These are phyloP conservation scores for Hyles lineata DNA, from an alignment of 2,888 invertebrate genomes.

Conservation along the genomic window DNA sequence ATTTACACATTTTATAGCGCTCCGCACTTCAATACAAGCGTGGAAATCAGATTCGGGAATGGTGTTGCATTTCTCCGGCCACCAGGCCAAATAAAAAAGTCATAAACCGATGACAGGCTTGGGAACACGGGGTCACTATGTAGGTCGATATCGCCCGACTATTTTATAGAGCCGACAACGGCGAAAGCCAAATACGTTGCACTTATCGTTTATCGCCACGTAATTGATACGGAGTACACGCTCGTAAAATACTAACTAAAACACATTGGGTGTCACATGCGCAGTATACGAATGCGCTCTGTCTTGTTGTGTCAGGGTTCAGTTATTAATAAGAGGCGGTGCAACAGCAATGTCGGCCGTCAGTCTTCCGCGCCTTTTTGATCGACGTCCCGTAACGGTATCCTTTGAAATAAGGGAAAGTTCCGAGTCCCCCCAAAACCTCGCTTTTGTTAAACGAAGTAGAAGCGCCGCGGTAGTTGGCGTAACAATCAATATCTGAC, in stretches of 20 bases:
- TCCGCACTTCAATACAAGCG: constrained; percentile 63
- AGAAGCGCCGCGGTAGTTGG: constrained; percentile 51
- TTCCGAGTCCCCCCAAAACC: constrained; percentile 48
- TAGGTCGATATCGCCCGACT: constrained; percentile 69
- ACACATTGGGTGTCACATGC: constrained; percentile 54
- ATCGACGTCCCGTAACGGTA: constrained; percentile 55
- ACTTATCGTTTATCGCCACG: constrained; percentile 78
- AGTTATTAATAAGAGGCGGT: constrained; percentile 67
- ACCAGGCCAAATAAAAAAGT: constrained; percentile 81
- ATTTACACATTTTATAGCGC: constrained; percentile 65
- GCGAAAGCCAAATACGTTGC: constrained; percentile 71
- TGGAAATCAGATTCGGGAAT: constrained; percentile 74
- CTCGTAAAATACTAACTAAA: constrained; percentile 74
- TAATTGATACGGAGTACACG: constrained; percentile 74
- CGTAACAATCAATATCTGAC: constrained; percentile 50
- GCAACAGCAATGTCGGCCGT: constrained; percentile 57
- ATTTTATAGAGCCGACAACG: constrained; percentile 75
- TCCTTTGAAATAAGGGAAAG: constrained; percentile 57
- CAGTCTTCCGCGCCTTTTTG: constrained; percentile 52
- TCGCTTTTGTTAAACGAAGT: constrained; percentile 57
- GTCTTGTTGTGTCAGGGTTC: constrained; percentile 67
- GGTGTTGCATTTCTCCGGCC: constrained; percentile 78
- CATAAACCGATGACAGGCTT: constrained; percentile 80
- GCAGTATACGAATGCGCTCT: constrained; percentile 63
- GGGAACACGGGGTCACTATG: constrained; percentile 77